Base-by-base conservation (phyloP, 2,888 invertebrate species). In the Folsomia manolachei region DNA sequence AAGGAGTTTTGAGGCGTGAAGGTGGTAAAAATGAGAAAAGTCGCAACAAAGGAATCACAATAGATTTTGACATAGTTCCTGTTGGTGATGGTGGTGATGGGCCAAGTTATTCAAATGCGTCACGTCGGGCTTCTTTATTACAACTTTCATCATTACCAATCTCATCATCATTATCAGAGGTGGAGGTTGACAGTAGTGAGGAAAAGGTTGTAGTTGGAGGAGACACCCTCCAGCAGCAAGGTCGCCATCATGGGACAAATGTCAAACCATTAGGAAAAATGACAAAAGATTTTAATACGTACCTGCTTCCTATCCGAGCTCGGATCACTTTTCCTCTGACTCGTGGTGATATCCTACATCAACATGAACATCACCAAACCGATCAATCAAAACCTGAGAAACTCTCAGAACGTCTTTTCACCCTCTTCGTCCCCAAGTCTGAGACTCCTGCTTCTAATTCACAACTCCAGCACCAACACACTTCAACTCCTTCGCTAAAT, bases 11-110 rank as follows among this genome's bases (percentile, higher is more conserved):
- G n/a, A 73, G 63, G 61, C 71, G 75, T 24, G 71, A 66, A 61
- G 62, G 26, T 9, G 39, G 52, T 14, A 71, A 66, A 11, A 39
- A 26, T 9, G 60, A 51, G 62, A n/a, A 19, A 26, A 56, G 56
- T 19, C 62, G 65, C 51, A 74, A 78, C 65, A 73, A 71, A 23
- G 77, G 71, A 61, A 78, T 78, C 70, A 68, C 61, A 24, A 75
- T 78, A 68, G 77, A 78, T 63, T 78, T 78, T 61, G 77, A 78
- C 23, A 70, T 78, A 21, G 64, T 73, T 19, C 71, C 74, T 19
- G 68, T 73, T 7, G 67, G 67, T n/a, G n/a, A n/a, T n/a, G n/a
- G n/a, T n/a, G n/a, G n/a, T n/a, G n/a, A n/a, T n/a, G 73, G 72
- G n/a, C 64, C 61, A 39, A 71, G 71, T 67, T 67, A 67, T 67